These are phyloP conservation scores for Zonotrichia leucophrys DNA, from an alignment of 2,113 vertebrate species.

Conservation along the genomic window DNA sequence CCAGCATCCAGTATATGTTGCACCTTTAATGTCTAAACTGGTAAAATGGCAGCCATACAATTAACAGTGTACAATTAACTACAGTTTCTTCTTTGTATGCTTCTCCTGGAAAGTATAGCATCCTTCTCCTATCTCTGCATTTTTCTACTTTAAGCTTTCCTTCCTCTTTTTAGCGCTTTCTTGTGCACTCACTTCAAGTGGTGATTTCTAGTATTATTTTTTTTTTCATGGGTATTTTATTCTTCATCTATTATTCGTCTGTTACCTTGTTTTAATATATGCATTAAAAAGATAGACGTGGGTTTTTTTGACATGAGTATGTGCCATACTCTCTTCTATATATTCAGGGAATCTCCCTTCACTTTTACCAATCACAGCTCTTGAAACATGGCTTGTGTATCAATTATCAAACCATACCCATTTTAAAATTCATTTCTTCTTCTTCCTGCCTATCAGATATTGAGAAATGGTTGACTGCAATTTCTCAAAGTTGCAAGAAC, in stretches of 20 bases:
- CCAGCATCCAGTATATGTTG: neutral
- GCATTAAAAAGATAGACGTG: neutral
- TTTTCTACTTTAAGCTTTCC: neutral
- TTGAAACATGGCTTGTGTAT: neutral
- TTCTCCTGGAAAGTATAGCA: neutral
- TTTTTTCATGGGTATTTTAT: neutral
- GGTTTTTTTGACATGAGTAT: neutral
- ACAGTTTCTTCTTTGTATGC: neutral
- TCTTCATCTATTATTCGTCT: neutral
- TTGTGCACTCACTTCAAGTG: neutral
- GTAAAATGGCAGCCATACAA: neutral
- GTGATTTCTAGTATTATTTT: neutral
- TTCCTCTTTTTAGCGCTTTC: neutral
- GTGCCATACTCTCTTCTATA: neutral
- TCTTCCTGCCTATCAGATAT: conserved; percentile 40
- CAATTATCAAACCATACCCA: neutral
- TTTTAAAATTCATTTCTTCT: conserved; percentile 10
- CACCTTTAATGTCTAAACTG: conserved; percentile 17
- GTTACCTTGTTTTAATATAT: neutral
- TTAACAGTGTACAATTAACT: neutral
- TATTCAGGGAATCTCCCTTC: neutral
- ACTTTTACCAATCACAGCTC: neutral
- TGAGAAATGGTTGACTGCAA: conserved; percentile 41
- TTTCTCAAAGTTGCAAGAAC: conserved; percentile 34
- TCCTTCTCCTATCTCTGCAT: neutral